Conservation (phyloP, 1,140 invertebrate species). For the Trichoplusia ni region DNA sequence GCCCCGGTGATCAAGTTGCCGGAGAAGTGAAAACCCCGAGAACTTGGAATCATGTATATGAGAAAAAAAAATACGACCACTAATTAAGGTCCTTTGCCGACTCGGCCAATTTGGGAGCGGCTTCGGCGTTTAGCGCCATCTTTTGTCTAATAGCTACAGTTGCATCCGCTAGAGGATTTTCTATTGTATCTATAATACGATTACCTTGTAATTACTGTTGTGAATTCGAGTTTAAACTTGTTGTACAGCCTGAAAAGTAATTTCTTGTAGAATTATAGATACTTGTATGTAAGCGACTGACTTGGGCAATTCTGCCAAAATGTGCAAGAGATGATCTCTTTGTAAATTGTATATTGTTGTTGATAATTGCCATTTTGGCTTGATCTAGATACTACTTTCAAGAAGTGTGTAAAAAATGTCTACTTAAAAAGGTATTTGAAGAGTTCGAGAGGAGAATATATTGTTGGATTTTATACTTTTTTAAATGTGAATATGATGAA, state of each 20-base stretch:
- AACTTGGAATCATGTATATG: constrained; percentile 19
- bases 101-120: constrained; percentile 35
- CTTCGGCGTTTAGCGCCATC: constrained; percentile 66
- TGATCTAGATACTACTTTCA: constrained; percentile 25
- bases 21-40: constrained; percentile 74
- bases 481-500: constrained; percentile 25
- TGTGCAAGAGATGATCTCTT: not conserved
- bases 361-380: constrained; percentile 16
- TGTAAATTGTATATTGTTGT: constrained; percentile 16
- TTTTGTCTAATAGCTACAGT: constrained; percentile 52
- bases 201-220: constrained; percentile 9
- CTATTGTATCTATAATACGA: not conserved
- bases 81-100: constrained; percentile 35
- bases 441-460: constrained; percentile 17
- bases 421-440: constrained; percentile 4
- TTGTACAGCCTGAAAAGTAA: constrained; percentile 20
- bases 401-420: constrained; percentile 1
- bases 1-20: constrained; percentile 82
- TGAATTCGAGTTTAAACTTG: constrained; percentile 5
- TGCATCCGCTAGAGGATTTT: constrained; percentile 32
- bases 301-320: constrained; percentile 2
- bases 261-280: not conserved
- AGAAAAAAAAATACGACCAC: constrained; percentile 44
- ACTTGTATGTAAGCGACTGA: not conserved
- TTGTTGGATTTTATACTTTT: constrained; percentile 36